Evolutionary conservation across 2,113 vertebrate species (phyloP).

Genomic region (Charina bottae): DNA sequence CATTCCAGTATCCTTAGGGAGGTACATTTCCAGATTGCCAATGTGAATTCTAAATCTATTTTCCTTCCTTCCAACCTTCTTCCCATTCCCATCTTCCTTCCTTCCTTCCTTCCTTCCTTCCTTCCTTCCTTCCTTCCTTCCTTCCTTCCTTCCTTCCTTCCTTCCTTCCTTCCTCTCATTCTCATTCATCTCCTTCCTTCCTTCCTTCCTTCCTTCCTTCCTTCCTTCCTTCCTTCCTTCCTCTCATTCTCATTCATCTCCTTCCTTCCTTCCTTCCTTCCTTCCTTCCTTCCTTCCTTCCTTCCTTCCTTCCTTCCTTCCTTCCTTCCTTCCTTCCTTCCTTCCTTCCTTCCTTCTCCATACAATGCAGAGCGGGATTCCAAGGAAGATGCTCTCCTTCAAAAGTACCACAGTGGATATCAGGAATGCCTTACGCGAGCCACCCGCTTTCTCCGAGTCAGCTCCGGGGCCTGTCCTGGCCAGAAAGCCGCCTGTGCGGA

Average conservation of each 20-base stretch:
- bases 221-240: neutral
- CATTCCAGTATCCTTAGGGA: too few species aligned
- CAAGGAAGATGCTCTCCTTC: neutral
- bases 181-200: too few species aligned
- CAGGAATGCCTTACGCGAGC: conserved; percentile 43
- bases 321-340: neutral
- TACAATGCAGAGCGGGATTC: conserved; percentile 3
- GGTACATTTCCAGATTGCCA: neutral
- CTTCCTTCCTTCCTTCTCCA: neutral
- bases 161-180: neutral
- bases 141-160: neutral
- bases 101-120: neutral
- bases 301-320: neutral
- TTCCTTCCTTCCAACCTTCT: neutral
- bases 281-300: neutral
- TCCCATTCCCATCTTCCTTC: neutral
- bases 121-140: too few species aligned
- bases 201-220: too few species aligned
- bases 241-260: too few species aligned
- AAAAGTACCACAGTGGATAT: conserved; percentile 37
- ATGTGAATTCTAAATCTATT: neutral
- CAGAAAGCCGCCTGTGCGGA: conserved; percentile 46
- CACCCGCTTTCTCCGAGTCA: conserved; percentile 33
- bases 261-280: neutral
- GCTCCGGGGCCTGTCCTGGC: neutral